phyloP scores from a whole-genome alignment of 2,888 invertebrate species.

The Rutpela maculata region DNA sequence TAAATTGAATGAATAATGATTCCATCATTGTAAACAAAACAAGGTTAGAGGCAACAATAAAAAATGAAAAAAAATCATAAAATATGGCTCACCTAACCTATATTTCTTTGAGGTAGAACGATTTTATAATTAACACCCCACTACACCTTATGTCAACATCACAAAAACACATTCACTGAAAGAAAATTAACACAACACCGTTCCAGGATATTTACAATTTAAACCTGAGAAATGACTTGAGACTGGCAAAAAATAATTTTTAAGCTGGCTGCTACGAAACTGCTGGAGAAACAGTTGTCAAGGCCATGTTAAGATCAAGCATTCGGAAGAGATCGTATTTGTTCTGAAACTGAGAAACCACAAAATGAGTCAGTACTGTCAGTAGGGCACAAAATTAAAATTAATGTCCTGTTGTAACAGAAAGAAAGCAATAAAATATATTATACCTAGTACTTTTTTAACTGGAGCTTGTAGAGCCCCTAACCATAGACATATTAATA shows the following conservation, averaged over 20 bases:
- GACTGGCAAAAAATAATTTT: slow-evolving; percentile 14
- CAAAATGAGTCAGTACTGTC: too few species aligned
- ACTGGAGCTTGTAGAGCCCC: too few species aligned
- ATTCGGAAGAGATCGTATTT: slow-evolving; percentile 21
- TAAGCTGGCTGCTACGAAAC: slow-evolving; percentile 1
- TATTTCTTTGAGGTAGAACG: background rate
- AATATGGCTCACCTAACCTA: slow-evolving; percentile 5
- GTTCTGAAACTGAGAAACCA: background rate
- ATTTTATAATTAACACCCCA: slow-evolving; percentile 10
- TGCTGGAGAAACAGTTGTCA: slow-evolving; percentile 47
- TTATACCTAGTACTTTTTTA: too few species aligned
- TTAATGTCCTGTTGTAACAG: too few species aligned
- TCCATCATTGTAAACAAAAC: background rate
- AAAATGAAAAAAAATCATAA: background rate
- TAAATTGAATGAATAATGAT: background rate
- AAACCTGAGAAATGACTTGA: background rate
- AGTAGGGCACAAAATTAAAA: too few species aligned
- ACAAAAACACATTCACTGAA: background rate
- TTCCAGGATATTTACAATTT: background rate
- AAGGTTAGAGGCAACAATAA: background rate
- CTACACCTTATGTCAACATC: slow-evolving; percentile 7
- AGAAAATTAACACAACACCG: background rate
- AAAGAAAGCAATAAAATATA: too few species aligned
- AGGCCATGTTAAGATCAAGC: slow-evolving; percentile 39
- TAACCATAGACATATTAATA: too few species aligned